Base-by-base conservation (phyloP, 2,797 vertebrate genomes). In the Poeciliopsis presidionis region DNA sequence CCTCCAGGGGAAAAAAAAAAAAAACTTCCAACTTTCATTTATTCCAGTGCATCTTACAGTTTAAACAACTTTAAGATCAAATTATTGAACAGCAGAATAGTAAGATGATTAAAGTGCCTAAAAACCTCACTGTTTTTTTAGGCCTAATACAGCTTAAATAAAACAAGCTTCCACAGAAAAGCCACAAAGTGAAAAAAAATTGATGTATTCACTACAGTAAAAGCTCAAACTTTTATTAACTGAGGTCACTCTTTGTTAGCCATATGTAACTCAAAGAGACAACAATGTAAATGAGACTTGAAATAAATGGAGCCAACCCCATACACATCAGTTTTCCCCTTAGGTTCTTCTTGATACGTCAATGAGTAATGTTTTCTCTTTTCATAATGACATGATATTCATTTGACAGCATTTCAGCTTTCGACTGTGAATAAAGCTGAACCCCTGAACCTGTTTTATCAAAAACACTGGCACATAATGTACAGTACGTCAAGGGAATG, bases 391-490 rank as follows among this genome's bases (percentile, higher is more conserved):
- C n/a, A 57, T 72, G 43, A 82, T 73, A 57, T 63, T 18, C 18
- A 4, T 61, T 51, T 77, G 73, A 76, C 77, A 73, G 57, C 20
- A 4, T 90, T 87, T 84, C 79, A 81, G 45, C 2, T 30, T 61
- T 28, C 14, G 30, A 61, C 28, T 13, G 28, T 61, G 57, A 61
- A 33, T 61, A 18, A 33, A 53, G 22, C 51, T 53, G 51, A 53
- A 53, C 22, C 61, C 80, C 81, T 91, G 61, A 65, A 22, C 33
- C 7, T 3, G 18, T 20, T 39, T 65, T 22, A 65, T 39, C 61
- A 65, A 22, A 91, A 84, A 85, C 83, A 76, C 82, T 47, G 78
- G 75, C 74, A 79, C 75, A 88, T 88, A 83, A 79, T 76, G 88
- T 87, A 83, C 74, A 87, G 51, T 79, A 77, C 36, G 6, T 82